These are phyloP conservation scores for Labrus mixtus DNA, from an alignment of 2,113 vertebrate species.

Conservation along the genomic window DNA sequence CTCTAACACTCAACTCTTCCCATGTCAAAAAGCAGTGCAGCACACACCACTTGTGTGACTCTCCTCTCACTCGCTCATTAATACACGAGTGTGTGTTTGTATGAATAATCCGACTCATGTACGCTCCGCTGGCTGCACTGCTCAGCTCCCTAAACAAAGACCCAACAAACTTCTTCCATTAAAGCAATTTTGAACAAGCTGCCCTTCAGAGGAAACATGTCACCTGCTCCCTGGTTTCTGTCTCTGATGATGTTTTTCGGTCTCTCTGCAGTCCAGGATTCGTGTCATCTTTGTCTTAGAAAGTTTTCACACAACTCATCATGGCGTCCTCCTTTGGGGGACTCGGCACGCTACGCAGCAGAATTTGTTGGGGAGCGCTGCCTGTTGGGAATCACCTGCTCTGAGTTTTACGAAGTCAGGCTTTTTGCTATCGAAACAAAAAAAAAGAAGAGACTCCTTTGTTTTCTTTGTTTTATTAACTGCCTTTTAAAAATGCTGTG, in stretches of 20 bases:
- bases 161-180: constrained; percentile 47
- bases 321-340: not conserved
- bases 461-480: not conserved
- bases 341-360: not conserved
- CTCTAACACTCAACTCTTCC: constrained; percentile 9
- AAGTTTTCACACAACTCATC: constrained; percentile 15
- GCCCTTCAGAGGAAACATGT: constrained; percentile 33
- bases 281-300: not conserved
- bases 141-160: constrained; percentile 10
- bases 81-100: constrained; percentile 44
- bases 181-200: constrained; percentile 29
- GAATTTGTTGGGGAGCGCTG: not conserved
- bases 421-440: not conserved
- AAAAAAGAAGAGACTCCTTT: not conserved
- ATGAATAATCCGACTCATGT: constrained; percentile 25
- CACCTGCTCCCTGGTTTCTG: not conserved
- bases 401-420: not conserved
- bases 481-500: not conserved
- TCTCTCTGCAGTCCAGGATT: not conserved
- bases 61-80: constrained; percentile 35
- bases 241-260: constrained; percentile 1
- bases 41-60: constrained; percentile 37
- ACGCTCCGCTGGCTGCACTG: constrained; percentile 1
- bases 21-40: constrained; percentile 19
- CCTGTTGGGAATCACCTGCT: not conserved